Conservation (phyloP, 2,113 vertebrate genomes). For the Phaethornis superciliosus region DNA sequence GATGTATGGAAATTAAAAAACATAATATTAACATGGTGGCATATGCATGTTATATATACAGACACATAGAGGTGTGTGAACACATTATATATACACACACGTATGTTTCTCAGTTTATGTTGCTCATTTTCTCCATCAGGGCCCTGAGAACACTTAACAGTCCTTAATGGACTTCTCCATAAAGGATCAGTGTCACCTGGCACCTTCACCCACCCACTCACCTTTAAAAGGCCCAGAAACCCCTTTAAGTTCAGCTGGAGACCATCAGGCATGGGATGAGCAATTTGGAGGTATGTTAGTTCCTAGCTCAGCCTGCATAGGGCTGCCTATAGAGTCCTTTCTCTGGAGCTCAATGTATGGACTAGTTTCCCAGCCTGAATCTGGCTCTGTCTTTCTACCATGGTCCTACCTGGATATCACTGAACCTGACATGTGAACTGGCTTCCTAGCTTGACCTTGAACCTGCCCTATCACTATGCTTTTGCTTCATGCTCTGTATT, state of each 20-base stretch:
- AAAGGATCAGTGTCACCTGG: neutral
- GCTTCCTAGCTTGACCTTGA: neutral
- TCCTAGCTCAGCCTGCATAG: neutral
- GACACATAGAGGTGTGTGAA: neutral
- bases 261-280: neutral
- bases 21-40: neutral
- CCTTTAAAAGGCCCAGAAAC: neutral
- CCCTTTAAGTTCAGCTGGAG: neutral
- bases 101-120: neutral
- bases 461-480: neutral
- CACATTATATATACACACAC: neutral
- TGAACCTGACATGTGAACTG: neutral
- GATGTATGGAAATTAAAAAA: neutral
- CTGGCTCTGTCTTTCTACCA: neutral
- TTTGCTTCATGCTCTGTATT: neutral
- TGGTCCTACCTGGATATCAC: too few species aligned
- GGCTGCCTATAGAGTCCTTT: neutral
- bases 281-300: neutral
- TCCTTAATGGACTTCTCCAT: neutral
- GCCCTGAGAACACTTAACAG: neutral
- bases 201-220: neutral
- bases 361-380: neutral
- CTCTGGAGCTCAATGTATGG: fast-evolving
- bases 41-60: neutral
- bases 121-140: neutral